Evolutionary conservation across 2,113 vertebrate species (phyloP).

Genomic region (Pimephales promelas): DNA sequence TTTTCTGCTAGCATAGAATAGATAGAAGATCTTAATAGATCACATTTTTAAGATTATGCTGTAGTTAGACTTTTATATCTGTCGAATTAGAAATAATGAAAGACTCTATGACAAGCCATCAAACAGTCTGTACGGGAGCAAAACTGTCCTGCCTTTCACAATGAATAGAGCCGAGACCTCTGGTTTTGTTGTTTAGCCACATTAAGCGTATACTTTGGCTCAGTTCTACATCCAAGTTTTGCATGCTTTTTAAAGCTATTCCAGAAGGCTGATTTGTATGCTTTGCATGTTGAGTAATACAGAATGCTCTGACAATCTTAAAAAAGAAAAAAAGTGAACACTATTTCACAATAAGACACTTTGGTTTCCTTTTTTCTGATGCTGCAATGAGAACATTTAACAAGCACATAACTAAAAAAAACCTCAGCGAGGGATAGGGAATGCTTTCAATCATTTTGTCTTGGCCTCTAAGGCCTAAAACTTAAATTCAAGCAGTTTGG

Average conservation of each 20-base stretch:
- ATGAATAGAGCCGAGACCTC: conserved; percentile 64
- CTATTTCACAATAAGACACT: conserved; percentile 37
- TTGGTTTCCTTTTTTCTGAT: conserved; percentile 19
- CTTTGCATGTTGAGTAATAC: conserved; percentile 60
- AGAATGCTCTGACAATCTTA: conserved; percentile 45
- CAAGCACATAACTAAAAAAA: conserved; percentile 4
- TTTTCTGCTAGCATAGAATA: no score
- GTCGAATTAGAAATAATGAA: not conserved
- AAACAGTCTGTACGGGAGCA: conserved; percentile 61
- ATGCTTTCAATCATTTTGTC: not conserved
- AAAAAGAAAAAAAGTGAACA: conserved; percentile 18
- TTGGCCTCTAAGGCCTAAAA: not conserved
- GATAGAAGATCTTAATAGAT: not conserved
- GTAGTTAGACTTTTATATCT: not conserved
- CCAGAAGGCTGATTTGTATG: conserved; percentile 65
- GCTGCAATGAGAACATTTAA: conserved; percentile 44
- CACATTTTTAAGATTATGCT: not conserved
- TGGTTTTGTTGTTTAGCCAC: conserved; percentile 70
- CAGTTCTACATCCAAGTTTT: conserved; percentile 58
- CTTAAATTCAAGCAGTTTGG: not conserved
- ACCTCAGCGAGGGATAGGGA: not conserved
- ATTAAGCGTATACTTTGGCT: conserved; percentile 75
- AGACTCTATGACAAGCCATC: conserved; percentile 64
- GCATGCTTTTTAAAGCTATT: conserved; percentile 62
- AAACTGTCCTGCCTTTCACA: conserved; percentile 67